These are phyloP conservation scores for Ormia ochracea DNA, from an alignment of 2,888 invertebrate genomes.

Conservation along the genomic window DNA sequence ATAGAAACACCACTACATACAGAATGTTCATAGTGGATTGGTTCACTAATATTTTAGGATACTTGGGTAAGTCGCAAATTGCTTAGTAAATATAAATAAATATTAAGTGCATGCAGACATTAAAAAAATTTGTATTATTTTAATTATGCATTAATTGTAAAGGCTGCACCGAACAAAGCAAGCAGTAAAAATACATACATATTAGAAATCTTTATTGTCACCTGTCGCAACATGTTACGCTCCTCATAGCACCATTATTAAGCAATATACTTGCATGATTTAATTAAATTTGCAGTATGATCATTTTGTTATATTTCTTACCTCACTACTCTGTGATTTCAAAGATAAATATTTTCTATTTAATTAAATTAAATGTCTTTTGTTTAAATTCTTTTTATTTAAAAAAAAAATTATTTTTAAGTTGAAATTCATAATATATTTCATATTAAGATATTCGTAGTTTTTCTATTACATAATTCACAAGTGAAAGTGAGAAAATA, in stretches of 20 bases:
- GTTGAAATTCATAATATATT: too few species aligned
- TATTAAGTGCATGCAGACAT: conserved; percentile 12
- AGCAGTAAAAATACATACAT: neutral
- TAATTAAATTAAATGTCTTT: too few species aligned
- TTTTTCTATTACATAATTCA: too few species aligned
- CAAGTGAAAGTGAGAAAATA: too few species aligned
- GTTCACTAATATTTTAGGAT: conserved; percentile 95
- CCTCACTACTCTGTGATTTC: too few species aligned
- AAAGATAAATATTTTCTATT: too few species aligned
- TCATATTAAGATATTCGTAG: too few species aligned
- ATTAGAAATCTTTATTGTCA: neutral
- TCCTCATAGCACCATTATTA: neutral
- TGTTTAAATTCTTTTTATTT: too few species aligned
- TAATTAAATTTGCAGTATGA: too few species aligned
- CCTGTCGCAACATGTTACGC: conserved; percentile 11
- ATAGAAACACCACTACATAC: conserved; percentile 43
- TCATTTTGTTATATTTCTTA: too few species aligned
- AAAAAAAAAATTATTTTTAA: too few species aligned
- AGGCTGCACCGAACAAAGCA: conserved; percentile 72
- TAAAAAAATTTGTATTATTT: conserved; percentile 37
- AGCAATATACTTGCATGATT: too few species aligned
- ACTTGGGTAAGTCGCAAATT: conserved; percentile 84
- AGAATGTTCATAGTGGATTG: conserved; percentile 96
- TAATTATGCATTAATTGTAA: conserved; percentile 16
- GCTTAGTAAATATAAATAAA: neutral